Conservation (phyloP, 2,113 vertebrate species). For the Phrynosoma platyrhinos region DNA sequence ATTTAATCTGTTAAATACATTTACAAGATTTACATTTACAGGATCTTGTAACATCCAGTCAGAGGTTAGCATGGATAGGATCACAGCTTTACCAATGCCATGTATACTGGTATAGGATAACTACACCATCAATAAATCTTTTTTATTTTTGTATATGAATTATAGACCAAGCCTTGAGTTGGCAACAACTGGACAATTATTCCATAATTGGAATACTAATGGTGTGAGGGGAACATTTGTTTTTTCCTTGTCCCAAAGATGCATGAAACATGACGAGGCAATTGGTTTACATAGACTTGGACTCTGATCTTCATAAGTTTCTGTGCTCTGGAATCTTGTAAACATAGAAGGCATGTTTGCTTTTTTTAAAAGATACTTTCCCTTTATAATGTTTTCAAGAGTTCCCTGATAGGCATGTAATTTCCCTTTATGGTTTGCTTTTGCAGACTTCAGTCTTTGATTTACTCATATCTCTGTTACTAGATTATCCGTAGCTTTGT, state of each 20-base stretch:
- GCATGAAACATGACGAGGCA: background rate
- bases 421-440: accelerated
- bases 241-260: slow-evolving; percentile 4
- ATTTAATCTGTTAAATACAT: no score
- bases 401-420: accelerated
- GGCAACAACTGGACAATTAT: no score
- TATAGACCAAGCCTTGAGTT: background rate
- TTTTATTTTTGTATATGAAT: background rate
- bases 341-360: background rate
- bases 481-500: background rate
- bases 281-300: slow-evolving; percentile 19
- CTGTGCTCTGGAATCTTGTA: background rate
- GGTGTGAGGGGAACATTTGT: background rate
- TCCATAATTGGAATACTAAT: no score
- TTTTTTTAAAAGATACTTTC: accelerated
- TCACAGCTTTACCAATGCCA: no score
- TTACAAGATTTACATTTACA: no score
- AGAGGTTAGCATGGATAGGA: no score
- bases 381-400: accelerated
- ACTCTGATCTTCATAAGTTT: background rate
- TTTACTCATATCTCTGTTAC: background rate
- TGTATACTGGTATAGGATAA: no score
- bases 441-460: accelerated
- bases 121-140: no score
- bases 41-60: no score